Base-by-base conservation (phyloP, 2,113 vertebrate genomes). In the Aix galericulata region DNA sequence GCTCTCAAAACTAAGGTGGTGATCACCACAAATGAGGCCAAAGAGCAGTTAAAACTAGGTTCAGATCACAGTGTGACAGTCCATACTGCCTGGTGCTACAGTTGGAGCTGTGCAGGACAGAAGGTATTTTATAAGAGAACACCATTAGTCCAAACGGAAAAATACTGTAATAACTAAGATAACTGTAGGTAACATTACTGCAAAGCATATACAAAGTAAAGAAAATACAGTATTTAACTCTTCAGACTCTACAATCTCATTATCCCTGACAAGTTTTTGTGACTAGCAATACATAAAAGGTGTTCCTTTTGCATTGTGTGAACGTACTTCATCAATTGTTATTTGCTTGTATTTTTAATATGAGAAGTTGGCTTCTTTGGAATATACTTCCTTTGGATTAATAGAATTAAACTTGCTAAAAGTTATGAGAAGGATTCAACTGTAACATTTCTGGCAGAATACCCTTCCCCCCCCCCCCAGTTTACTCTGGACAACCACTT, bases 391-490 rank as follows among this genome's bases (percentile, higher is more conserved):
- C 31, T 26, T 31, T 38, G 16, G 8, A 84, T 80, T 20, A 86
- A 89, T 1, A 46, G 8, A 78, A 23, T 63, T 67, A 69, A 32
- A 79, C 27, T 31, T 36, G 4, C 6, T 26, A 62, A 14, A 81
- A 58, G 3, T 16, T 36, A 50, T 20, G 6, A 64, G 4, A 72
- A 2, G 17, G 8, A 58, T 48, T 74, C 6, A 71, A 13, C 8
- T 0, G 1, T 9, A 66, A 63, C 8, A 63, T 46, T 66, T 66
- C 13, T 34, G 46, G 12, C 17, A 34, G 21, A 71, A 20, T 22
- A 1, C 1, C 31, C 0, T 2, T 20, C 46, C 9, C 20, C 0
- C 46, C 9, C 20, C 0, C 3, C 20, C 46, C 46, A 18, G 32
- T 8, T 62, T 44, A n/a, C 23, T 82, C 63, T 26, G 26, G 27